Base-by-base conservation (phyloP, 2,113 vertebrate species). In the Antigone vipio region DNA sequence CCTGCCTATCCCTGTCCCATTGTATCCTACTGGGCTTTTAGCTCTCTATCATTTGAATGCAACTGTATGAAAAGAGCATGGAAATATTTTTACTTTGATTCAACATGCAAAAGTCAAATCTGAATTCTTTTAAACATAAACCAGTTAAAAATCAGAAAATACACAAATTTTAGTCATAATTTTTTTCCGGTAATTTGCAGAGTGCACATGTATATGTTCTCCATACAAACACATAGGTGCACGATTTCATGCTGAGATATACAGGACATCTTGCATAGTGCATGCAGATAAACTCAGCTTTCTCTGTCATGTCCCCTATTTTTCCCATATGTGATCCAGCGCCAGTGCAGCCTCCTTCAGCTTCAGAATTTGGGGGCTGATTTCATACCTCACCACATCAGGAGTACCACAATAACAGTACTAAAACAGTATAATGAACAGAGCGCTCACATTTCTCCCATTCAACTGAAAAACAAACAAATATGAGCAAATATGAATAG, bases 381-480 rank as follows among this genome's bases (percentile, higher is more conserved):
- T 72, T 79, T 78, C 30, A 12, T 40, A 30, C 42, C 71, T 88
- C 47, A 27, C 10, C 19, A 34, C 15, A 38, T 67, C 44, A 27
- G 30, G 22, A 74, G 19, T 35, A 6, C 24, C 29, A 58, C 27
- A 55, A 20, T 53, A 84, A 50, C 9, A 59, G 52, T 50, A 67
- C 55, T 58, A 55, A 45, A 45, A 40, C 35, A 42, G 42, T 53
- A 58, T 45, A 60, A 74, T 71, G 11, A 89, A 22, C 58, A 68
- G 49, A 52, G 35, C n/a, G 72, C 6, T 79, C 58, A n/a, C 8
- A 73, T 88, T 90, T 89, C 67, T 88, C 49, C 49, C 47, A 82
- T 88, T 95, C 50, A 80, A 66, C 26, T 56, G 44, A 47, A 93
- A 95, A 78, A 22, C 38, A 96, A 87, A 66, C 40, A 88, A 94